These are phyloP conservation scores for Octomys mimax DNA, from an alignment of 2,797 vertebrate species.

Conservation along the genomic window DNA sequence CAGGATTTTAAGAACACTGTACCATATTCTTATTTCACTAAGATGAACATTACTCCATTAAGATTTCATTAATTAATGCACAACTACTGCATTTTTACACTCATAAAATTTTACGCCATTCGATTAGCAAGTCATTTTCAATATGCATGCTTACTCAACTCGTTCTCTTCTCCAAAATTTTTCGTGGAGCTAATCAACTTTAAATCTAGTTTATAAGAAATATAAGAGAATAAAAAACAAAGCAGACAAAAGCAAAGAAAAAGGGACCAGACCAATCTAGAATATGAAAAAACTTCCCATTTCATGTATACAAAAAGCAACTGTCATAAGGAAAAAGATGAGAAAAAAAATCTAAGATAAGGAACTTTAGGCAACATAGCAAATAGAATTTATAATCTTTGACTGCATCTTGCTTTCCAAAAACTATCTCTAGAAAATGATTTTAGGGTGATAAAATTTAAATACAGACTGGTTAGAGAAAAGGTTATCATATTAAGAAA, in stretches of 20 bases:
- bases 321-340: background rate
- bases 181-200: background rate
- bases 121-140: background rate
- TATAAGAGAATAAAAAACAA: background rate
- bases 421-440: background rate
- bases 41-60: slow-evolving; percentile 34
- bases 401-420: background rate
- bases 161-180: background rate
- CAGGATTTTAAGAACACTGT: background rate
- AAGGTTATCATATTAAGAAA: background rate
- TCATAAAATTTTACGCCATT: background rate
- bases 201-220: background rate
- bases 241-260: background rate
- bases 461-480: background rate
- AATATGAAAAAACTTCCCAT: background rate
- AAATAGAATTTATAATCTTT: slow-evolving; percentile 7
- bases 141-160: background rate
- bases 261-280: background rate
- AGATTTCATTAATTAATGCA: slow-evolving; percentile 43
- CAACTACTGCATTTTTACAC: slow-evolving; percentile 44
- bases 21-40: background rate
- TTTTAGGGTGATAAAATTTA: background rate
- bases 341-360: background rate
- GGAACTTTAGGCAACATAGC: background rate
- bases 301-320: background rate